A percentile compares a stretch with the other conserved stretches of the same genome.
Conservation (phyloP, 2,797 vertebrate species). For the Brachyrhaphis roseni region DNA sequence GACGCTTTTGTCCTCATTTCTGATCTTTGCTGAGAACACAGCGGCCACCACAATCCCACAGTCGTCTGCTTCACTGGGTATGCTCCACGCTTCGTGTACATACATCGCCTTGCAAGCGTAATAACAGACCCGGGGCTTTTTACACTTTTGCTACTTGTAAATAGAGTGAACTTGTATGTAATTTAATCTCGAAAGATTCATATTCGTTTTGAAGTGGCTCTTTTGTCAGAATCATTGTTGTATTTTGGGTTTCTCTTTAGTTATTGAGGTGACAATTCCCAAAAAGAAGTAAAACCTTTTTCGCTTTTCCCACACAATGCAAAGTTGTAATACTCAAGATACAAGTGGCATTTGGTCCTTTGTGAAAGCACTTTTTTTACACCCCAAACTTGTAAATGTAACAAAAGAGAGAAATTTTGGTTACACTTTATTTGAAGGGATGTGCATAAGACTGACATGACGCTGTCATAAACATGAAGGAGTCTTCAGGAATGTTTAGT, state of each 20-base stretch:
- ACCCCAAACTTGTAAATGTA: background rate
- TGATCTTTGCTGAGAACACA: constrained; percentile 11
- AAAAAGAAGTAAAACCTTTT: background rate
- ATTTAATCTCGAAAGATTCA: background rate
- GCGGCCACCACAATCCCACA: background rate
- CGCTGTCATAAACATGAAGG: too few relatives aligned
- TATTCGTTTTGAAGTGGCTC: background rate
- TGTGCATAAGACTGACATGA: too few relatives aligned
- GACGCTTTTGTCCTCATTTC: constrained; percentile 36
- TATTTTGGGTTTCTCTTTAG: background rate
- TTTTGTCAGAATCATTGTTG: background rate
- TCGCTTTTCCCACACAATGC: background rate
- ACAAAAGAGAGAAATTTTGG: background rate
- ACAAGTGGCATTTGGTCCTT: background rate
- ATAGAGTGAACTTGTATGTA: background rate
- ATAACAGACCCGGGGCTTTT: background rate
- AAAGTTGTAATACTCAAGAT: background rate
- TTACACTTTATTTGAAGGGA: too few relatives aligned
- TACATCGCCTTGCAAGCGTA: background rate
- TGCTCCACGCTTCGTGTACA: background rate
- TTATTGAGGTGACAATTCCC: background rate
- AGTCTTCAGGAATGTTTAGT: too few relatives aligned
- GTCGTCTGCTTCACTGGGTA: background rate
- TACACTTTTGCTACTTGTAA: background rate
- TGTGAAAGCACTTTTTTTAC: background rate